phyloP scores from a whole-genome alignment of 1,140 invertebrate species.

The Atta cephalotes region DNA sequence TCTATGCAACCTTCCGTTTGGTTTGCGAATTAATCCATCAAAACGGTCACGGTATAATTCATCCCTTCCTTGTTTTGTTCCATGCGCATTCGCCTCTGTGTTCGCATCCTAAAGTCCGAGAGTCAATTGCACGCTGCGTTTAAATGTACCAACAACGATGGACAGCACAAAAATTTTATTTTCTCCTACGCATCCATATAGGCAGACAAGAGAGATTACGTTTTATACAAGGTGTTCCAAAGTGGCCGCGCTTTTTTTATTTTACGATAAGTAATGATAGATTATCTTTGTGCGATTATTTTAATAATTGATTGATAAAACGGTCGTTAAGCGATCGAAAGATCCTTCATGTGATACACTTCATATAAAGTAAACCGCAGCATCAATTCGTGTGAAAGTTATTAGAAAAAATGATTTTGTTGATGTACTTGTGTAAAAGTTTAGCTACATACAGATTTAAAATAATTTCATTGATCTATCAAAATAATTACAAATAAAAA shows the following conservation, averaged over 20 bases:
- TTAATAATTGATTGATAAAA: not conserved
- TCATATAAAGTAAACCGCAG: not conserved
- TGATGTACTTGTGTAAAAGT: too few species aligned
- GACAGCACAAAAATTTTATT: slow-evolving; percentile 53
- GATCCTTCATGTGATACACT: not conserved
- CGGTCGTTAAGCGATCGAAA: not conserved
- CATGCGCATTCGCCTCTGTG: slow-evolving; percentile 53
- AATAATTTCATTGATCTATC: too few species aligned
- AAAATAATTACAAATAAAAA: too few species aligned
- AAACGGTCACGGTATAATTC: slow-evolving; percentile 81
- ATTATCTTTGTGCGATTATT: slow-evolving; percentile 9
- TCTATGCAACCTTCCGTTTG: slow-evolving; percentile 81
- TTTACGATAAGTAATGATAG: not conserved
- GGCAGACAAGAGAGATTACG: not conserved
- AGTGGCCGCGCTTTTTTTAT: not conserved
- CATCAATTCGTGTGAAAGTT: slow-evolving; percentile 1
- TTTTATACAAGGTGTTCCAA: slow-evolving; percentile 4
- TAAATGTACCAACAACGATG: slow-evolving; percentile 69
- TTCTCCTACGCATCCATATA: not conserved
- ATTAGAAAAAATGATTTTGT: too few species aligned
- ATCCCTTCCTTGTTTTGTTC: slow-evolving; percentile 72
- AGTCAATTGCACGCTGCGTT: slow-evolving; percentile 78
- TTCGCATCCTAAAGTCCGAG: slow-evolving; percentile 65
- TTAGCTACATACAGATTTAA: too few species aligned
- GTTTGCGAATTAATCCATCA: slow-evolving; percentile 85